Evolutionary conservation across 2,888 invertebrate genomes (phyloP).

Genomic region (Pemphredon lugubris): DNA sequence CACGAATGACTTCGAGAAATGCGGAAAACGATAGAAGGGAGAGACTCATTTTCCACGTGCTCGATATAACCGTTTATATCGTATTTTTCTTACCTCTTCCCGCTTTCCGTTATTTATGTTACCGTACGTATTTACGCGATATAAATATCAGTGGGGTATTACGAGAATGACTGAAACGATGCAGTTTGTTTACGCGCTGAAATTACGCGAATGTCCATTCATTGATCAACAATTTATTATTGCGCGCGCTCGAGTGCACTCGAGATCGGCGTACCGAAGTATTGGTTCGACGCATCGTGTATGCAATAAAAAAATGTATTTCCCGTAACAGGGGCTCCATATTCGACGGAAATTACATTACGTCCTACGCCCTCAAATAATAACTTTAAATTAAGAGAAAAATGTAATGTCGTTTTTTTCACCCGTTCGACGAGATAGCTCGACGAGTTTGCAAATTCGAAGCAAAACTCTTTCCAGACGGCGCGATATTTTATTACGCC

Average conservation of each 20-base stretch:
- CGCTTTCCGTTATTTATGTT: conserved; percentile 5
- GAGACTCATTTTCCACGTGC: too few species aligned
- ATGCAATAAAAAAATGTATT: conserved; percentile 26
- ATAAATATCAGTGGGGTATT: conserved; percentile 16
- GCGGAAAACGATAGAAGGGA: too few species aligned
- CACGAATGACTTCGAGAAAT: too few species aligned
- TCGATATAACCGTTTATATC: not conserved
- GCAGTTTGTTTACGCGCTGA: conserved; percentile 42
- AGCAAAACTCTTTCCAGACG: too few species aligned
- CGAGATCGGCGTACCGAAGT: conserved; percentile 35
- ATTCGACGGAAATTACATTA: not conserved
- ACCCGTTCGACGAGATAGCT: not conserved
- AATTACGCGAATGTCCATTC: conserved; percentile 47
- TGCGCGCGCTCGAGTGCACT: conserved; percentile 24
- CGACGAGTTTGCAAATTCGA: not conserved
- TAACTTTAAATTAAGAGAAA: conserved; percentile 2
- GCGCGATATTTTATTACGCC: not conserved
- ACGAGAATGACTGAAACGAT: conserved; percentile 24
- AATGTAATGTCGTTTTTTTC: not conserved
- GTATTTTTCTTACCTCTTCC: too few species aligned
- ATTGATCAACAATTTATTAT: conserved; percentile 47
- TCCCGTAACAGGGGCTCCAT: not conserved
- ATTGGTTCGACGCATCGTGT: conserved; percentile 17
- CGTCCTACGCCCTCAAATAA: not conserved
- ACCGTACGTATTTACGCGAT: conserved; percentile 27